phyloP scores from a whole-genome alignment of 2,888 invertebrate species.

The Tetanocera ferruginea region DNA sequence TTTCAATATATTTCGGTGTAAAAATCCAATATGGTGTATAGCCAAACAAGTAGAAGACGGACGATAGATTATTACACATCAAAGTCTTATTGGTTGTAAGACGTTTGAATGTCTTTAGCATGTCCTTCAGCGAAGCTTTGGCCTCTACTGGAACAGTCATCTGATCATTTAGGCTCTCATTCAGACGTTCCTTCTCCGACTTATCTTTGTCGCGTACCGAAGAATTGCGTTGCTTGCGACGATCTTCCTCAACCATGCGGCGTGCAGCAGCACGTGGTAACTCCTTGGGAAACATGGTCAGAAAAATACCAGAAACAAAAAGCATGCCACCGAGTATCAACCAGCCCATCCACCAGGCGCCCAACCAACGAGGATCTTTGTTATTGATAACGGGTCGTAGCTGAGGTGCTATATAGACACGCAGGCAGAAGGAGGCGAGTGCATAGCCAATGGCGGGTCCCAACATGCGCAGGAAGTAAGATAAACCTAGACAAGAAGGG shows the following conservation, averaged over 20 bases:
- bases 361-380: conserved; percentile 82
- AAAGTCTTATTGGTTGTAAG: conserved; percentile 77
- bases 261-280: conserved; percentile 77
- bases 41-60: conserved; percentile 80
- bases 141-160: conserved; percentile 46
- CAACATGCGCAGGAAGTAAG: conserved; percentile 78
- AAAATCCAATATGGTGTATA: conserved; percentile 85
- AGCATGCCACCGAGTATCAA: conserved; percentile 75
- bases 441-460: conserved; percentile 80
- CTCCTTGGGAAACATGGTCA: conserved; percentile 79
- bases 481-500: conserved; percentile 72
- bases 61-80: conserved; percentile 81
- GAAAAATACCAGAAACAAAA: conserved; percentile 73
- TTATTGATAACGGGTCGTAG: conserved; percentile 76
- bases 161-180: conserved; percentile 52
- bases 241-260: conserved; percentile 68
- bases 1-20: conserved; percentile 87
- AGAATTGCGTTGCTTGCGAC: conserved; percentile 52
- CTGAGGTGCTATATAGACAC: conserved; percentile 77
- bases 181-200: conserved; percentile 53
- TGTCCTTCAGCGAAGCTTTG: conserved; percentile 72
- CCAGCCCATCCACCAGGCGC: conserved; percentile 89
- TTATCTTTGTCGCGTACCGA: not conserved
- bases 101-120: conserved; percentile 76
- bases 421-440: conserved; percentile 76